A percentile compares a stretch with the other conserved stretches of the same genome.
phyloP scores from a whole-genome alignment of 2,797 vertebrate species.

The Thamnophis elegans region DNA sequence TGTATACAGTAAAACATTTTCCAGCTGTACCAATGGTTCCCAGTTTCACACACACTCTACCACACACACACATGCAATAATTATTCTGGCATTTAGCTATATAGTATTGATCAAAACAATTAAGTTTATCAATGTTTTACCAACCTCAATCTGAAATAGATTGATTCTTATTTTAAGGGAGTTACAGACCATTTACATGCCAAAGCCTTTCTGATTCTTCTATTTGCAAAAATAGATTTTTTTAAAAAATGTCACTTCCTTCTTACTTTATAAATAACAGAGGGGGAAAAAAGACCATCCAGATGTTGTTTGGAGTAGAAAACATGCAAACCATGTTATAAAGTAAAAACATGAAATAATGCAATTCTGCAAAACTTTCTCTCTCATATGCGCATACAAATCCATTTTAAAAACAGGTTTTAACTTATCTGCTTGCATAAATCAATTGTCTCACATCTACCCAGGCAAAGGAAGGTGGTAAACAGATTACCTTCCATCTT shows the following conservation, averaged over 20 bases:
- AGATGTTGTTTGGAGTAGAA: neutral
- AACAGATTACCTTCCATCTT: conserved; percentile 31
- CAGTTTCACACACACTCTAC: neutral
- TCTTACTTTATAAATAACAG: neutral
- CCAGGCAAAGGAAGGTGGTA: conserved; percentile 41
- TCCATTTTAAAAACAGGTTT: neutral
- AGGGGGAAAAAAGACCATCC: neutral
- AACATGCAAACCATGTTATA: neutral
- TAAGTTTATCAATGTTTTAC: neutral
- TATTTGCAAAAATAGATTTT: neutral
- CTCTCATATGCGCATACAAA: neutral
- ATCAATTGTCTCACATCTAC: conserved; percentile 34
- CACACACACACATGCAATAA: neutral
- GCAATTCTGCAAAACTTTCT: neutral
- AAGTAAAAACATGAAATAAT: neutral
- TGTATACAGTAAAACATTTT: neutral
- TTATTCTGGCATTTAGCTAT: neutral
- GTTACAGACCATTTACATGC: neutral
- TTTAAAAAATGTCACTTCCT: neutral
- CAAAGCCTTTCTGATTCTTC: neutral
- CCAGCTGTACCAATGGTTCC: neutral
- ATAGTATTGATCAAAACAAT: neutral
- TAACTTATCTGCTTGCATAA: neutral
- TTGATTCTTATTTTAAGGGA: neutral
- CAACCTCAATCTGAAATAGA: neutral